Evolutionary conservation across 2,888 invertebrate species (phyloP).

Genomic region (Dolichopus griseipennis): DNA sequence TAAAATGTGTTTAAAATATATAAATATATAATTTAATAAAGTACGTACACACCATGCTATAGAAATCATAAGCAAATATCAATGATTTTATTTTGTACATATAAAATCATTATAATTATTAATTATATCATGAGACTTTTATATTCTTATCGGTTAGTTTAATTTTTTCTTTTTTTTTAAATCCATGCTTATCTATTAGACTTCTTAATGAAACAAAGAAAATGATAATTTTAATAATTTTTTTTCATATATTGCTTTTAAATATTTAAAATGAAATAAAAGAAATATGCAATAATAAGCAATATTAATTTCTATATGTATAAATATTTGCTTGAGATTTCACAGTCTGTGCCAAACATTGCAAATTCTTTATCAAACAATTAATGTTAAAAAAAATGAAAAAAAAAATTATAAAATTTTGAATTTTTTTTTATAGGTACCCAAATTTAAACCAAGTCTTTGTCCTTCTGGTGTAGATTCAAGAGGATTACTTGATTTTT

Average conservation of each 20-base stretch:
- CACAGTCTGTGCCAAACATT: neutral
- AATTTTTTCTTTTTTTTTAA: too few relatives aligned
- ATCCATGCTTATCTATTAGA: too few relatives aligned
- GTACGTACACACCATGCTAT: neutral
- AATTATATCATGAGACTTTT: too few relatives aligned
- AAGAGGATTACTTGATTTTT: constrained; percentile 17
- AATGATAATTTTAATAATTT: too few relatives aligned
- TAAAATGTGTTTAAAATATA: neutral
- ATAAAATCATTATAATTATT: too few relatives aligned
- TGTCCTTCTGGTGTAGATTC: constrained; percentile 12
- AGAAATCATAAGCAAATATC: neutral
- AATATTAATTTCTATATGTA: too few relatives aligned
- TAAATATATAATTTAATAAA: neutral
- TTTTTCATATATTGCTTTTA: too few relatives aligned
- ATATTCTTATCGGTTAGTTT: too few relatives aligned
- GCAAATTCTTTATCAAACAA: neutral
- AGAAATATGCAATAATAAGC: too few relatives aligned
- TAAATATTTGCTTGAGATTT: neutral
- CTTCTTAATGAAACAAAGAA: too few relatives aligned
- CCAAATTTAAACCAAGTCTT: constrained; percentile 19
- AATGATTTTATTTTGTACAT: too few relatives aligned
- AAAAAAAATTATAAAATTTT: neutral
- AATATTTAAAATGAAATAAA: too few relatives aligned
- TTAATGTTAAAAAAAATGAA: neutral
- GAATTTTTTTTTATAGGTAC: constrained; percentile 15